These are phyloP conservation scores for Gavialis gangeticus DNA, from an alignment of 2,113 vertebrate genomes.

Conservation along the genomic window DNA sequence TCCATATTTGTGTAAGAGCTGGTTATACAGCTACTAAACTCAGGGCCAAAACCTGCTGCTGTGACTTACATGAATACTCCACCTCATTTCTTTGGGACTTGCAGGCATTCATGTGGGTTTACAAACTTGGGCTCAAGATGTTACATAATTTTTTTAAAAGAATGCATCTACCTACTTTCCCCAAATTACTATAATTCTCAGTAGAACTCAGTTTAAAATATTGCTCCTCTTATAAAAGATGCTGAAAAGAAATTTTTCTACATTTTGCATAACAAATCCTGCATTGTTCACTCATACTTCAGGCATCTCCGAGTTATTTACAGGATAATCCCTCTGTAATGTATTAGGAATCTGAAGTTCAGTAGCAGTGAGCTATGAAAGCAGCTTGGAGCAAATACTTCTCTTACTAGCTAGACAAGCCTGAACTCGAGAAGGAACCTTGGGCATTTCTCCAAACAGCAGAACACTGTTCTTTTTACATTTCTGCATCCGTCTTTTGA, in stretches of 20 bases:
- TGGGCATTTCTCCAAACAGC: conserved; percentile 43
- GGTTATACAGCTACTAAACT: fast-evolving
- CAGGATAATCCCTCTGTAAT: background rate
- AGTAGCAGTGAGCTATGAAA: background rate
- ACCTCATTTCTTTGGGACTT: background rate
- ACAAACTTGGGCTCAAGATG: background rate
- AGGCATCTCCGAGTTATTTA: background rate
- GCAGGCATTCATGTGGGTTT: background rate
- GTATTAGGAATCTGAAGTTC: background rate
- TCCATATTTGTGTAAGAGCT: background rate
- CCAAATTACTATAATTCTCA: background rate
- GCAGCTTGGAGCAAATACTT: conserved; percentile 12
- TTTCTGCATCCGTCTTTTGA: background rate
- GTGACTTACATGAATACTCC: background rate
- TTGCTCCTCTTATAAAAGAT: background rate
- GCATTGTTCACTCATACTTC: background rate
- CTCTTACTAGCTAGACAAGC: conserved; percentile 24
- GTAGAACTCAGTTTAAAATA: background rate
- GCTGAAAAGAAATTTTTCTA: background rate
- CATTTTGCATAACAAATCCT: background rate
- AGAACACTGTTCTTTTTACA: conserved; percentile 26
- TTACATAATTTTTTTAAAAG: background rate
- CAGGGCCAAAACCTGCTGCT: background rate
- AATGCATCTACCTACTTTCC: background rate
- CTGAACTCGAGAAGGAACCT: background rate